Percentiles rank a stretch among this genome's conserved stretches.
phyloP scores from a whole-genome alignment of 1,140 invertebrate genomes.

The Caenorhabditis briggsae region DNA sequence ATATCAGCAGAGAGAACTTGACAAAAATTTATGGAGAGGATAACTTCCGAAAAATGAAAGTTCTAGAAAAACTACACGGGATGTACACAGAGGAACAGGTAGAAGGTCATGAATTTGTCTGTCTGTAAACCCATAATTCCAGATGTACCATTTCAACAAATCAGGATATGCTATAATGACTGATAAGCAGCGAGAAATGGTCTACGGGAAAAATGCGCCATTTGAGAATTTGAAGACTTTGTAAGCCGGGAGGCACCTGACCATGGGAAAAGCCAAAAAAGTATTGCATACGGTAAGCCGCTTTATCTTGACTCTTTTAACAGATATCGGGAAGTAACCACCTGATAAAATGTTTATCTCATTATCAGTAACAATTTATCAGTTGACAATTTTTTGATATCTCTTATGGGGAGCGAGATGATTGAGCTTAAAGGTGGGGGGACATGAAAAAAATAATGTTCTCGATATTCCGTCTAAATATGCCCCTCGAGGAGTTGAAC shows the following conservation, averaged over 20 bases:
- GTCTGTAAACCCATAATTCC: neutral
- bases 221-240: slow-evolving; percentile 66
- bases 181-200: slow-evolving; percentile 66
- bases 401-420: no score
- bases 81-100: slow-evolving; percentile 69
- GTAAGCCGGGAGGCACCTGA: slow-evolving; percentile 55
- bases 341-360: no score
- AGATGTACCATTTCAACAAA: slow-evolving; percentile 67
- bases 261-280: slow-evolving; percentile 54
- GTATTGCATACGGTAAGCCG: slow-evolving; percentile 59
- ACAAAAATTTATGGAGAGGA: slow-evolving; percentile 67
- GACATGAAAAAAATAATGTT: no score
- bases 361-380: no score
- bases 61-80: slow-evolving; percentile 65
- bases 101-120: neutral
- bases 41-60: slow-evolving; percentile 67
- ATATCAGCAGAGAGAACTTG: slow-evolving; percentile 69
- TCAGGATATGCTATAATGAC: slow-evolving; percentile 66
- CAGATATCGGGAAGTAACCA: no score
- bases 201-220: slow-evolving; percentile 69
- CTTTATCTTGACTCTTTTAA: no score
- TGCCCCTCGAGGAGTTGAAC: no score
- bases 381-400: no score
- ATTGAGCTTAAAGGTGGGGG: no score
- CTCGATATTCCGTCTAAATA: no score